phyloP scores from a whole-genome alignment of 2,888 invertebrate species.

The Alentia gelatinosa region DNA sequence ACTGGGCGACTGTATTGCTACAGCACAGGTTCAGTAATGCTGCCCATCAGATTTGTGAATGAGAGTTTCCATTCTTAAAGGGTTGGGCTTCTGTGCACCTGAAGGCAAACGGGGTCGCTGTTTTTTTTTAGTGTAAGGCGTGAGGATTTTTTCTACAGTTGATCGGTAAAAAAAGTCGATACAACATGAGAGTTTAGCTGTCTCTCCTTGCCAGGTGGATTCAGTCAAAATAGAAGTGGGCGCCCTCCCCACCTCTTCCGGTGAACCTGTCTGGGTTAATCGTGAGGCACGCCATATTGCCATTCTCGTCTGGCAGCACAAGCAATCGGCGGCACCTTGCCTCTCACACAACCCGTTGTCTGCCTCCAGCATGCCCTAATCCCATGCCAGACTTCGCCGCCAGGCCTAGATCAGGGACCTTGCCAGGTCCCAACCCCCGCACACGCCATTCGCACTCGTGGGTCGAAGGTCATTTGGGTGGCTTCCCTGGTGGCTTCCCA shows the following conservation, averaged over 20 bases:
- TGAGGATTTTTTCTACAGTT: too few species aligned
- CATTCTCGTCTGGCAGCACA: background rate
- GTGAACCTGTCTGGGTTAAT: background rate
- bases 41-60: background rate
- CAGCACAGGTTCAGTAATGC: background rate
- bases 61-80: too few species aligned
- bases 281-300: background rate
- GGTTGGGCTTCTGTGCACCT: too few species aligned
- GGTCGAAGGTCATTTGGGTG: background rate
- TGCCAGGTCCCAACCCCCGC: background rate
- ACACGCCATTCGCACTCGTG: background rate
- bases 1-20: background rate
- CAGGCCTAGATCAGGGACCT: background rate
- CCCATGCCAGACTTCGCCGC: background rate
- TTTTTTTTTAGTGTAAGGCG: too few species aligned
- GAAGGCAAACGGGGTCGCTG: too few species aligned
- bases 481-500: background rate
- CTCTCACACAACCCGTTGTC: background rate
- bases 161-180: too few species aligned
- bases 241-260: too few species aligned
- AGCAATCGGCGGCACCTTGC: too few species aligned
- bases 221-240: too few species aligned
- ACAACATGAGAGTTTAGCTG: too few species aligned
- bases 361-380: background rate
- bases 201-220: too few species aligned